Base-by-base conservation (phyloP, 2,888 invertebrate species). In the Drepanosiphum platanoidis region DNA sequence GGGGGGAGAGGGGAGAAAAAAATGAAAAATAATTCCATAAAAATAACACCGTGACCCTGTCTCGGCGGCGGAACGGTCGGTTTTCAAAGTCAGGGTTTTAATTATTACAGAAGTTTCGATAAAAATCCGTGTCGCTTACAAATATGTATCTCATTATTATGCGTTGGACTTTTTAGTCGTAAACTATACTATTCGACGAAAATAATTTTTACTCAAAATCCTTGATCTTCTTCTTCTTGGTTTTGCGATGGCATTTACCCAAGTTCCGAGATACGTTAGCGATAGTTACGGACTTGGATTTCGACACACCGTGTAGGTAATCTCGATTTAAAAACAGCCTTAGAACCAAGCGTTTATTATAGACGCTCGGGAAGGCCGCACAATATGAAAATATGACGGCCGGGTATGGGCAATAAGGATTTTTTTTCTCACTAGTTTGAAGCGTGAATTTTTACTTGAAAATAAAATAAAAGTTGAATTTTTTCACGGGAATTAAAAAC, bases 31-130 rank as follows among this genome's bases (percentile, higher is more conserved):
- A 70, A 80, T 18, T 3, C 34, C 22, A 1, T 71, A n/a, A 79
- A 66, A 64, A 79, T 13, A 79, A 58, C 27, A 15, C 58, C 36
- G 22, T 81, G 30, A 71, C 58, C 71, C 68, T 32, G n/a, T n/a
- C n/a, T n/a, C n/a, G n/a, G n/a, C n/a, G n/a, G 15, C 3, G 8
- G 46, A 32, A 66, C 32, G 34, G 32, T 34, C 3, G 9, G 8
- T 81, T 61, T 81, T 81, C 71, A 81, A 71, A 81, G 81, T 71
- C 70, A 71, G 52, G 70, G 36, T 58, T 71, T 58, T 30, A 58
- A 81, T 70, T 71, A 71, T 71, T 27, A 1, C 15, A 36, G 4
- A 30, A 66, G 5, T 18, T 80, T 5, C 13, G 30, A 27, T 22
- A 15, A 66, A n/a, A 66, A 68, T 32, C 30, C 32, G 15, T 32